phyloP scores from a whole-genome alignment of 1,140 invertebrate genomes.

The Pseudomyrmex concolor region DNA sequence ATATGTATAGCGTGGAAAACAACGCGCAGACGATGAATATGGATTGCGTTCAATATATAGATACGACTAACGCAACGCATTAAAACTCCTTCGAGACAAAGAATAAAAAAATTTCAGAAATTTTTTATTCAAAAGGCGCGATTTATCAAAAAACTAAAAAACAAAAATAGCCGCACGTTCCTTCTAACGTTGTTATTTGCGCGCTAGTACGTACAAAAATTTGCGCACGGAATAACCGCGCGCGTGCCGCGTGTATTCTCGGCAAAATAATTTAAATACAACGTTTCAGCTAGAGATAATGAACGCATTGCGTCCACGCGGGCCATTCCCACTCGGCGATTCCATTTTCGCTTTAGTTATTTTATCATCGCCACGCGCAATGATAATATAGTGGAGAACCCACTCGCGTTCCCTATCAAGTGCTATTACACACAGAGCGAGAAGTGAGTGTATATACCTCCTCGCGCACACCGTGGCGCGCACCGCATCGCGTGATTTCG shows the following conservation, averaged over 20 bases:
- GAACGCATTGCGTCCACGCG: conserved; percentile 7
- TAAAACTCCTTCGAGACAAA: background rate
- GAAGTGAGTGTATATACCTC: too few species aligned
- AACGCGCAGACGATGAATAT: too few species aligned
- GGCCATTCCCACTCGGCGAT: background rate
- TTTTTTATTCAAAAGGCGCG: background rate
- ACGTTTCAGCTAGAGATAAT: background rate
- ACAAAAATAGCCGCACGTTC: background rate
- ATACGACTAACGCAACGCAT: too few species aligned
- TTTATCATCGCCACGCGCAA: conserved; percentile 3
- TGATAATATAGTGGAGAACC: background rate
- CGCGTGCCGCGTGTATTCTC: background rate
- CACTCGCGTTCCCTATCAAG: background rate
- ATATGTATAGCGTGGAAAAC: too few species aligned
- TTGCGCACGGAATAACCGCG: background rate
- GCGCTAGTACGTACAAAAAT: too few species aligned
- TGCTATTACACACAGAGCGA: background rate
- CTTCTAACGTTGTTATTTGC: background rate
- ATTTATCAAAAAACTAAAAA: background rate
- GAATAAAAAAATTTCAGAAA: background rate
- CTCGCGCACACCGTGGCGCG: background rate
- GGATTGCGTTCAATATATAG: too few species aligned
- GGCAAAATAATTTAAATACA: background rate
- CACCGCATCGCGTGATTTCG: conserved; percentile 30
- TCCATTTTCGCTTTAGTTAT: background rate